These are phyloP conservation scores for Scatophagus argus DNA, from an alignment of 2,113 vertebrate genomes.

Conservation along the genomic window DNA sequence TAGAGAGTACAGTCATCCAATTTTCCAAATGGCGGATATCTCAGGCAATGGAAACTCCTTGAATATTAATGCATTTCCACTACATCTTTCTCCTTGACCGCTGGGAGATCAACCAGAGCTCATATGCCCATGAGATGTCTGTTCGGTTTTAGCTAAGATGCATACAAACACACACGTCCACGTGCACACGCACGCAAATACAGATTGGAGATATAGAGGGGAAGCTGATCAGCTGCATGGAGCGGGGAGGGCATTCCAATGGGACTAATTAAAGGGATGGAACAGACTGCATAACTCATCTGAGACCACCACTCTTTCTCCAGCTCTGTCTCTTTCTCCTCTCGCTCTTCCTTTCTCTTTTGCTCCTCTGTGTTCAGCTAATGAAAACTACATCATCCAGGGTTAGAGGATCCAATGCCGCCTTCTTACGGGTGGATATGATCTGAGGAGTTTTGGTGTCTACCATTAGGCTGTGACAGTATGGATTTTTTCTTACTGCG, in stretches of 20 bases:
- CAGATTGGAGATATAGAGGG: conserved; percentile 59
- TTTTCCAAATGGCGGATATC: conserved; percentile 58
- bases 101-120: conserved; percentile 63
- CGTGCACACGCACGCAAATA: conserved; percentile 41
- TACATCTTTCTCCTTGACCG: conserved; percentile 62
- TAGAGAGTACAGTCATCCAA: conserved; percentile 8
- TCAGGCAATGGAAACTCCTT: conserved; percentile 57
- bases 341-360: conserved; percentile 51
- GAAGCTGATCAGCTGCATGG: conserved; percentile 74
- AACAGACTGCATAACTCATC: conserved; percentile 80
- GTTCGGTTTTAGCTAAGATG: conserved; percentile 59
- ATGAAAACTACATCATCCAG: conserved; percentile 70
- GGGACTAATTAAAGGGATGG: conserved; percentile 84
- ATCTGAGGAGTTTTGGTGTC: conserved; percentile 36
- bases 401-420: conserved; percentile 47
- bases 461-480: no score
- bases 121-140: conserved; percentile 70
- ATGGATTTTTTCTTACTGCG: no score
- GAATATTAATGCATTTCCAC: conserved; percentile 73
- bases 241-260: conserved; percentile 73
- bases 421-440: conserved; percentile 16
- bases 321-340: conserved; percentile 42
- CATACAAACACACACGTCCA: conserved; percentile 50
- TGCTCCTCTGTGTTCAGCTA: conserved; percentile 50
- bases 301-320: conserved; percentile 69